Evolutionary conservation across 1,140 invertebrate species (phyloP), one percentile per base, ranked within the genome.

Genomic region (Brachionus sp.): DNA sequence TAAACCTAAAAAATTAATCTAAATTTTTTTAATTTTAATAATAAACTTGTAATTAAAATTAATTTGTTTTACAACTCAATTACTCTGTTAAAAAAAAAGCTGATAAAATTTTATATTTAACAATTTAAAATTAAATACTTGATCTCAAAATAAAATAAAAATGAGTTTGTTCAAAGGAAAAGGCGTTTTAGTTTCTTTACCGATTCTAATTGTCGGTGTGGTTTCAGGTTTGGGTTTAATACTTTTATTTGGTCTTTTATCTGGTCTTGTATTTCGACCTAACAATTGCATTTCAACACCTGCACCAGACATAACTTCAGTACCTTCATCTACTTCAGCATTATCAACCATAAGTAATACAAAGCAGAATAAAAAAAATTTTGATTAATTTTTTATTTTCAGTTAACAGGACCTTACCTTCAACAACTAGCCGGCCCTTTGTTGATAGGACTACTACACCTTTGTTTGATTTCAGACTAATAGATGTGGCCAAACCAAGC

Each of bases 381-480:
- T 73, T 44, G 23, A 42, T 39, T 42, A n/a, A n/a, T 2, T 73
- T 66, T 25, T 13, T 33, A 39, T 7, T 25, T 73, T 73, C 16
- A 46, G 70, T 4, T 29, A 75, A 46, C 23, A 5, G 37, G 46
- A 75, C 70, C 3, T 5, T 75, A 10, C 70, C 70, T 25, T 12
- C 70, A 25, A 46, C 39, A 3, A 44, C 37, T 3, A 46, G 23
- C 13, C 37, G 39, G 5, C 42, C 42, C 2, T 19, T 25, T 25
- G 39, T 44, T 46, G 70, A 75, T 46, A 29, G 70, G 4, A 75
- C 44, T 23, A 75, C 73, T 13, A 57, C 23, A 0, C 50, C 80
- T 29, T 37, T 35, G 75, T 68, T 37, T 19, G 77, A 80, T 23
- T 80, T 80, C 25, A 57, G 77, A 39, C 62, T 80, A 9, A 62